A percentile compares a stretch with the other conserved stretches of the same genome.
Evolutionary conservation across 2,888 invertebrate genomes (phyloP).

Genomic region (Pandemis corylana): DNA sequence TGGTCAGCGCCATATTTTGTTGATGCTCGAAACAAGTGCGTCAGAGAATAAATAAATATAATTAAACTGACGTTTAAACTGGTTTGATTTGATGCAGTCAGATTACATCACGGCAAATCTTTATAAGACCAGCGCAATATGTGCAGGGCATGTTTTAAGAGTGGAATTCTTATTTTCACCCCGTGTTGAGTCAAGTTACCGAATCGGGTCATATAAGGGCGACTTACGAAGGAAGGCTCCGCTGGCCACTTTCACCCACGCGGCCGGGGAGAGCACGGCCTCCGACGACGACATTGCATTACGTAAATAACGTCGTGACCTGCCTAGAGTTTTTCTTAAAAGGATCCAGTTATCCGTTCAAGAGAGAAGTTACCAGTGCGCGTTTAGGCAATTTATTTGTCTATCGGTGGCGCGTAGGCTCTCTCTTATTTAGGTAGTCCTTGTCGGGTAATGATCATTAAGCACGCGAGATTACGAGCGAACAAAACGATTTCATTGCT

Average conservation of each 20-base stretch:
- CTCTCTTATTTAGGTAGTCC: conserved; percentile 29
- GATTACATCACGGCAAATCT: conserved; percentile 20
- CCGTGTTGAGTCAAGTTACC: conserved; percentile 57
- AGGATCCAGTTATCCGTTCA: conserved; percentile 38
- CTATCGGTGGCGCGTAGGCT: conserved; percentile 26
- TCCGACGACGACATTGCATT: conserved; percentile 46
- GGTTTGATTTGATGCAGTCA: conserved; percentile 19
- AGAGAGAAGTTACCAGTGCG: conserved; percentile 38
- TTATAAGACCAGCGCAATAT: conserved; percentile 25
- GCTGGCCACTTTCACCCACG: conserved; percentile 66
- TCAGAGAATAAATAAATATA: conserved; percentile 38
- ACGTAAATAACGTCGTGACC: conserved; percentile 59
- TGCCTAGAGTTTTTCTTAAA: conserved; percentile 45
- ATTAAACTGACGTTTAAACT: conserved; percentile 28
- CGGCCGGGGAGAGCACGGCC: conserved; percentile 45
- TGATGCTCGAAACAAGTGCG: conserved; percentile 14
- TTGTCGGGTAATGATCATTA: conserved; percentile 37
- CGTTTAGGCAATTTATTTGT: conserved; percentile 28
- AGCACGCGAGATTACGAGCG: conserved; percentile 39
- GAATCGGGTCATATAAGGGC: conserved; percentile 59
- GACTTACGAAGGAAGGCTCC: conserved; percentile 50
- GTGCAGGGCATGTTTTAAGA: conserved; percentile 29
- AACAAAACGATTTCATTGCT: conserved; percentile 31
- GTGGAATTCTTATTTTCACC: conserved; percentile 42
- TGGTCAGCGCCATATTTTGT: conserved; percentile 33